Percentiles rank a stretch among this genome's conserved stretches.
phyloP scores from a whole-genome alignment of 2,797 vertebrate genomes.

The Anabacerthia variegaticeps region DNA sequence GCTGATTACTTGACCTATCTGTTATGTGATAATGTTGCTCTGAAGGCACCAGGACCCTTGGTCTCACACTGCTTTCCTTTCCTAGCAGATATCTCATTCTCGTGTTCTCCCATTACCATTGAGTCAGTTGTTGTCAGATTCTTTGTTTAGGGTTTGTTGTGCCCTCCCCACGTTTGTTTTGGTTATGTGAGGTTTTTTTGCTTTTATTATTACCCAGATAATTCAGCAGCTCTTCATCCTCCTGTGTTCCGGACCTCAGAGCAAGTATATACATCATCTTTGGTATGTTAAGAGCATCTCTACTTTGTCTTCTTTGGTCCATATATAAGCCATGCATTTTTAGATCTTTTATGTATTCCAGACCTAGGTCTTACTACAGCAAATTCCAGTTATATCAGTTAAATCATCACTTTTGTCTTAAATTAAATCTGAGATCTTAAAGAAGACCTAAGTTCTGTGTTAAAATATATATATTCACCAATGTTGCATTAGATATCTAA shows the following conservation, averaged over 20 bases:
- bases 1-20: not conserved
- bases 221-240: not conserved
- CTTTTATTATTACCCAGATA: not conserved
- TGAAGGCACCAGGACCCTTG: not conserved
- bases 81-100: not conserved
- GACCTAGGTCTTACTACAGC: not conserved
- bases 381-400: not conserved
- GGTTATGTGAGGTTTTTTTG: not conserved
- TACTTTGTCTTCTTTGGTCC: not conserved
- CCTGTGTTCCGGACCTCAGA: not conserved
- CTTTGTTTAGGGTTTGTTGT: not conserved
- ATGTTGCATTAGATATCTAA: not conserved
- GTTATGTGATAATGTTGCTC: not conserved
- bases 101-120: not conserved
- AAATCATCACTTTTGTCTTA: not conserved
- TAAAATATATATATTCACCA: not conserved
- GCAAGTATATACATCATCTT: not conserved
- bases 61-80: not conserved
- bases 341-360: not conserved
- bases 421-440: not conserved
- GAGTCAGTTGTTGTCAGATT: not conserved
- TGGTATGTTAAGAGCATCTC: not conserved
- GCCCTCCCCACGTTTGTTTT: not conserved
- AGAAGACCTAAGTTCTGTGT: not conserved
- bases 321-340: not conserved